These are phyloP conservation scores for Stigmatopora argus DNA, from an alignment of 2,113 vertebrate species.

Conservation along the genomic window DNA sequence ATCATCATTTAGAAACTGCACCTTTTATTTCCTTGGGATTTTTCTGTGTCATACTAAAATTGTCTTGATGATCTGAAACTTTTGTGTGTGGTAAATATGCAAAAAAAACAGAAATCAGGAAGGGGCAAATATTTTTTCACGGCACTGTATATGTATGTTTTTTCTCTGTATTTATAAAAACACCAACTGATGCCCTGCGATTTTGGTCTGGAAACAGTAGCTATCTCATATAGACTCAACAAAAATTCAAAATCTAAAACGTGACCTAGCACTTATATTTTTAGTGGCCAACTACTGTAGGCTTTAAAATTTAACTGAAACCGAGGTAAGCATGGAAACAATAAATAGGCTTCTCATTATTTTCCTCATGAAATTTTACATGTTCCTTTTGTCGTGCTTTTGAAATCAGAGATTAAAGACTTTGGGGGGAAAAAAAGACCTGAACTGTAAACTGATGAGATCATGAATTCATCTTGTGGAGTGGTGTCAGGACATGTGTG, in stretches of 20 bases:
- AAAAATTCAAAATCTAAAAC: not conserved
- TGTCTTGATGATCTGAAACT: no score
- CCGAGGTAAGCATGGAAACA: not conserved
- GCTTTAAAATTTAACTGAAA: not conserved
- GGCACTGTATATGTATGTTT: not conserved
- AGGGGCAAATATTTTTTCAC: no score
- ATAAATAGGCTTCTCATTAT: not conserved
- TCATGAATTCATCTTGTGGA: slow-evolving; percentile 3
- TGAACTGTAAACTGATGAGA: not conserved
- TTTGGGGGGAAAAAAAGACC: not conserved
- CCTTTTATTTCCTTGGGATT: no score
- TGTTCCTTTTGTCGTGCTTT: not conserved
- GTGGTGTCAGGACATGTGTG: not conserved
- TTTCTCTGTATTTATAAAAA: no score
- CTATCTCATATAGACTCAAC: no score
- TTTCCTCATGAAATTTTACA: not conserved
- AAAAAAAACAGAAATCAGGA: no score
- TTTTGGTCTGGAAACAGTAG: no score
- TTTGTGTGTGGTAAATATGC: no score
- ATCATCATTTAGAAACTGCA: no score
- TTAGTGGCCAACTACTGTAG: no score
- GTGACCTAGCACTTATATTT: not conserved
- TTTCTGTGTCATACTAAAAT: no score
- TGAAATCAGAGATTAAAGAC: not conserved
- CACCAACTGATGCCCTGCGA: no score